Base-by-base conservation (phyloP, 1,140 invertebrate species). In the Riptortus pedestris region DNA sequence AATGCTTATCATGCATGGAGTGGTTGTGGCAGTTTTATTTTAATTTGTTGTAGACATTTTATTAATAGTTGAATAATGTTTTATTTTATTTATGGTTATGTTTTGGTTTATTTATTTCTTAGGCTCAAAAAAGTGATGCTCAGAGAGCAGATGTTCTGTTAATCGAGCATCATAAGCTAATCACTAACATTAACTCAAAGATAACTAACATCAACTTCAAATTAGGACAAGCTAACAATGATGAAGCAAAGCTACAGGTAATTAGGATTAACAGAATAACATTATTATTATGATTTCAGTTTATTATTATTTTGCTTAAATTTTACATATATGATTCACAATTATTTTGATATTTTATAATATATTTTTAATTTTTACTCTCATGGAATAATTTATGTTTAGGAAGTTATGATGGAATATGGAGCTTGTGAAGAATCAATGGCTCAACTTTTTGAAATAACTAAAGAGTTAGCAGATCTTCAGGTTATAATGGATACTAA, bases 141-240 rank as follows among this genome's bases (percentile, higher is more conserved):
- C 65, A 64, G 65, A 66, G 58, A 47, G 65, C 65, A 11, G 65
- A 66, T 29, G 28, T 31, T 58, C 59, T 66, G 5, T 58, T 66
- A 27, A 61, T 27, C 12, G 65, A 63, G 31, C 65, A 66, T 62
- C 62, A 66, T 60, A 43, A 31, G 24, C 62, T 66, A 31, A 66
- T 66, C 20, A 60, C 62, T 63, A 66, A 66, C 33, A 64, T 66
- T 60, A 66, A 66, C 57, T 38, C 62, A 64, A 66, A 66, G 38
- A 64, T 66, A 29, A 64, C 65, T 66, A 66, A 66, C 43, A 66
- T 66, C 62, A 66, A 66, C 38, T 31, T 47, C 27, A 66, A 66
- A 55, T 55, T 66, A 38, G 65, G 51, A 48, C 62, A 66, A 62
- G 65, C 65, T 66, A 66, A 66, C 62, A 60, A 66, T 64, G 65